A percentile compares a stretch with the other conserved stretches of the same genome.
phyloP scores from a whole-genome alignment of 2,113 vertebrate species.

The Euleptes europaea region DNA sequence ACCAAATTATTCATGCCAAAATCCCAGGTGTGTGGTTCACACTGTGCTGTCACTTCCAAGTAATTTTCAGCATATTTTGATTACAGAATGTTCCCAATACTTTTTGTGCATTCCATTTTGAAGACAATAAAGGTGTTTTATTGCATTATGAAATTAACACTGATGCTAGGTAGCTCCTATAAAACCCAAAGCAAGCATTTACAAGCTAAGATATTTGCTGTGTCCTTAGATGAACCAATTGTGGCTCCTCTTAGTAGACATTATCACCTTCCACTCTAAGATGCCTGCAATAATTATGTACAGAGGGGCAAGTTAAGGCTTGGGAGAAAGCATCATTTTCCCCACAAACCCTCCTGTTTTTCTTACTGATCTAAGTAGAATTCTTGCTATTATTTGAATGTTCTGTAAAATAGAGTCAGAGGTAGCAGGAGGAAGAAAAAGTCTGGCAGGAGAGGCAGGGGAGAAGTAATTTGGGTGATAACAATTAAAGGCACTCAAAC shows the following conservation, averaged over 20 bases:
- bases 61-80: neutral
- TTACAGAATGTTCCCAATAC: neutral
- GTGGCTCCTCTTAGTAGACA: neutral
- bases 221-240: constrained; percentile 24
- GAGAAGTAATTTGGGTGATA: neutral
- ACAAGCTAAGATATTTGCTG: constrained; percentile 6
- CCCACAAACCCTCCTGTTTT: neutral
- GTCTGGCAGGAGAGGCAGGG: neutral
- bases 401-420: neutral
- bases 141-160: constrained; percentile 45
- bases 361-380: neutral
- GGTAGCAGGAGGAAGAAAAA: neutral
- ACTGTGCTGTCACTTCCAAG: neutral
- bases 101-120: constrained; percentile 27
- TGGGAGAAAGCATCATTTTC: neutral
- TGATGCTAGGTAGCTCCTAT: neutral
- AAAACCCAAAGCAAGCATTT: constrained; percentile 33
- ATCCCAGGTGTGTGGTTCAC: neutral
- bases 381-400: neutral
- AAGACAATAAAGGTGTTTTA: constrained; percentile 24
- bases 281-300: neutral
- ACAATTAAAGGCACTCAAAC: neutral
- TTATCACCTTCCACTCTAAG: neutral
- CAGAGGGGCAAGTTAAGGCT: neutral
- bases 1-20: neutral